Evolutionary conservation across 2,888 invertebrate species (phyloP), one percentile per base, ranked within the genome.

Genomic region (Alentia gelatinosa): DNA sequence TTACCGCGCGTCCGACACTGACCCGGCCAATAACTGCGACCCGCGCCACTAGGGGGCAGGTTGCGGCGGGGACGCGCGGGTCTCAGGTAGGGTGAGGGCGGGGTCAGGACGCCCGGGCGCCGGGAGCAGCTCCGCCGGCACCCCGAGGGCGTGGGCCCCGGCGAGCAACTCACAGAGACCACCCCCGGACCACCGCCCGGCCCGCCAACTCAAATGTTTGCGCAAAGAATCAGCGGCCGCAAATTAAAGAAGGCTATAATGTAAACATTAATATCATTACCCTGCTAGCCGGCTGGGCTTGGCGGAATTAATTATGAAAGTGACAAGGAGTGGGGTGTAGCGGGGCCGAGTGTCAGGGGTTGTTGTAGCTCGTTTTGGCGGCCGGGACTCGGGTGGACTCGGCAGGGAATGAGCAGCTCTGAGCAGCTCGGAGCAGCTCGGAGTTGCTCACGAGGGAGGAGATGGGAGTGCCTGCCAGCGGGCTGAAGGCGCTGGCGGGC

Each of bases 231-330:
- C 50, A 86, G 86, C 35, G 42, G 50, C 30, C 26, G 50, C 86
- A 50, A 86, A 86, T 86, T 86, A 86, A 50, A 86, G 86, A 86
- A 26, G 86, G 86, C 86, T 86, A 86, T 86, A 86, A 86, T 86
- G 86, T 50, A 86, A 86, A 86, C 86, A 86, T 86, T 86, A 86
- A 42, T 86, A 86, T 50, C 86, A 86, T 86, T 86, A 86, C 23
- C 40, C 7, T 7, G 56, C 5, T 56, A n/a, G n/a, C n/a, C 9
- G 47, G 47, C 47, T 7, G 7, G 7, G 9, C 37, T 7, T 1
- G 86, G 47, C 26, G 42, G 30, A 47, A 86, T 86, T 86, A 86
- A 42, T 86, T 86, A 86, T 47, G 42, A 47, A 79, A 79, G 35
- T 79, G 79, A 39, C 79, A 79, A 39, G 39, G 35, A 79, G 37